These are phyloP conservation scores for Serrognathus titanus DNA, from an alignment of 2,888 invertebrate species.

Conservation along the genomic window DNA sequence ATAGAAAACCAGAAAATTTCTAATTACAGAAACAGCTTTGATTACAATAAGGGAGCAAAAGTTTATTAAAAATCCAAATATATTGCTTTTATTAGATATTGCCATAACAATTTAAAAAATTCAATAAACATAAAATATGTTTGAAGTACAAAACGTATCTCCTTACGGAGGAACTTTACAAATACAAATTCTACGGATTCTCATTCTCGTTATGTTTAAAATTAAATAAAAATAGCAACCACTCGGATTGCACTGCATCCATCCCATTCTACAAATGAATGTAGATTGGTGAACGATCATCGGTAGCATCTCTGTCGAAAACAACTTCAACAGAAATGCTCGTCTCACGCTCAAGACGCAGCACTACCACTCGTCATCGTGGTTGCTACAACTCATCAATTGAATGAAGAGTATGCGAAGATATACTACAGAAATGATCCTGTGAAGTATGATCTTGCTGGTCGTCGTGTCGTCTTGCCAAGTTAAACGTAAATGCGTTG, in stretches of 20 bases:
- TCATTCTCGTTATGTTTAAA: too few species aligned
- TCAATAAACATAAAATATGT: too few species aligned
- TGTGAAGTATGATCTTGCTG: constrained; percentile 54
- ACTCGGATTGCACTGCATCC: constrained; percentile 40
- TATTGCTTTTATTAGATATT: too few species aligned
- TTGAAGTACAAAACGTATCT: too few species aligned
- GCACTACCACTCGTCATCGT: constrained; percentile 58
- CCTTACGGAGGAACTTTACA: too few species aligned
- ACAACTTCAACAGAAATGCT: constrained; percentile 19
- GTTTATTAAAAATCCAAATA: too few species aligned
- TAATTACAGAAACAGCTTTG: too few species aligned
- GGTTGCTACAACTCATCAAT: constrained; percentile 52
- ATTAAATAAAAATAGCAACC: constrained; percentile 26
- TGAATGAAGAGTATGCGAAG: constrained; percentile 55
- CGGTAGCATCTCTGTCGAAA: constrained; percentile 28
- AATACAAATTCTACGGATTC: too few species aligned
- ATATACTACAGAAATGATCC: constrained; percentile 68
- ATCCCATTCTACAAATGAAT: constrained; percentile 7
- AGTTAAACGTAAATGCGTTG: too few species aligned
- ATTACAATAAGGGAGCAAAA: too few species aligned
- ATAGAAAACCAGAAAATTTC: too few species aligned
- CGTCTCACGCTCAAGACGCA: constrained; percentile 55
- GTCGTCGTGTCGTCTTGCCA: not conserved
- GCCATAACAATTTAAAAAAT: too few species aligned
- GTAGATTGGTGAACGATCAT: constrained; percentile 41